Base-by-base conservation (phyloP, 2,888 invertebrate species). In the Pollenia amentaria region DNA sequence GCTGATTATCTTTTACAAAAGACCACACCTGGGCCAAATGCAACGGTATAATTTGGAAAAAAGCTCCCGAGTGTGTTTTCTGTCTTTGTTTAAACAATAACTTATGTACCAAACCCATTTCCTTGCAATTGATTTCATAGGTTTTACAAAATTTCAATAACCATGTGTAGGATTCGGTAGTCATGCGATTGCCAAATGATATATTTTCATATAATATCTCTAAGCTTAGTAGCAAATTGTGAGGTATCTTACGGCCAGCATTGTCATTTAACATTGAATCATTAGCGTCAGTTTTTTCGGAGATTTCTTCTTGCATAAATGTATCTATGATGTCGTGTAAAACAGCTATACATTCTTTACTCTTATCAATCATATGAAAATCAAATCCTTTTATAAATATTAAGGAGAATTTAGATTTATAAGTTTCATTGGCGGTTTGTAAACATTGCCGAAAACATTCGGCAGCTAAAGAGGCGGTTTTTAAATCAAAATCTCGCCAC, bases 391-490 rank as follows among this genome's bases (percentile, higher is more conserved):
- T 92, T 2, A 92, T 75, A 80, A 91, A 93, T 18, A 88, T 86
- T 11, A 91, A 90, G 1, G 87, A 88, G 38, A 93, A 93, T 48
- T 92, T 92, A 14, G 90, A 90, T 11, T 90, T 87, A 84, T 91
- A 93, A 0, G 91, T 88, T 44, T 88, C 88, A 79, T 93, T 90
- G 0, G 91, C 92, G 1, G 93, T 92, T 9, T 89, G 86, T 6
- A 92, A 82, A 76, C 92, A 91, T 82, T 93, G 91, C 12, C 94
- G 89, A 91, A 95, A 95, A 89, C 95, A 95, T 90, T 95, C 95
- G 12, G 95, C 89, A 16, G 94, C 94, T 18, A 94, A 88, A 44
- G 94, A 91, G 0, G 95, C 94, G 0, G 94, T 93, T 40, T 92
- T 90, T 70, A 93, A 90, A 89, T 95, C 95, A 88, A 95, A 94